Evolutionary conservation across 2,888 invertebrate genomes (phyloP), one percentile per base, ranked within the genome.

Genomic region (Sericinus montela): DNA sequence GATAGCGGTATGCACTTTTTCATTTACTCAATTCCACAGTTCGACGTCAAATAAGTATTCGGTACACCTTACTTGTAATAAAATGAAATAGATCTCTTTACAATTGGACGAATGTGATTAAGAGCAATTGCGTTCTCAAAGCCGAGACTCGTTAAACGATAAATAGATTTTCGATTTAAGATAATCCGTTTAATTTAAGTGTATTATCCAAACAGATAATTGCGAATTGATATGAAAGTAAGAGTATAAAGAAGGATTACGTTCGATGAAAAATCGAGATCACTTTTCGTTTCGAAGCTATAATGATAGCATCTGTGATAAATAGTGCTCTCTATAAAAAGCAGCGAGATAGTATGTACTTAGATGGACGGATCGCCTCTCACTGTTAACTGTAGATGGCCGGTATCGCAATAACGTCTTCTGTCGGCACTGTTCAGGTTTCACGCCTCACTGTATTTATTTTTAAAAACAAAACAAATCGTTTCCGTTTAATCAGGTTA

Each of bases 1-100:
- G 67, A 61, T 87, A 86, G 86, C 87, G 86, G 86, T 84, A 72
- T 76, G 76, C 68, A 63, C 65, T 76, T 85, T 85, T 81, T 78
- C 68, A 65, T 67, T 64, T 62, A 63, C 69, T 63, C 72, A 66
- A 74, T 30, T 69, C 67, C 65, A 69, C 65, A 70, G 71, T 65
- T 63, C 59, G 62, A 56, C 55, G 59, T 53, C 65, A 63, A 66
- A 59, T 63, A 57, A 60, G 70, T 66, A 77, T 75, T 77, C 73
- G 75, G 75, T 32, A 71, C 69, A 70, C 70, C 59, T 58, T 47
- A 55, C 55, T 50, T 53, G 62, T 63, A 66, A 68, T 58, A 63
- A 60, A 54, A 56, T 45, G 52, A 56, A 54, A 54, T 48, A 46
- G 53, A 56, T 53, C 54, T 55, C 55, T 54, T 42, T 40, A 40